Evolutionary conservation across 2,797 vertebrate species (phyloP).

Genomic region (Emys orbicularis): DNA sequence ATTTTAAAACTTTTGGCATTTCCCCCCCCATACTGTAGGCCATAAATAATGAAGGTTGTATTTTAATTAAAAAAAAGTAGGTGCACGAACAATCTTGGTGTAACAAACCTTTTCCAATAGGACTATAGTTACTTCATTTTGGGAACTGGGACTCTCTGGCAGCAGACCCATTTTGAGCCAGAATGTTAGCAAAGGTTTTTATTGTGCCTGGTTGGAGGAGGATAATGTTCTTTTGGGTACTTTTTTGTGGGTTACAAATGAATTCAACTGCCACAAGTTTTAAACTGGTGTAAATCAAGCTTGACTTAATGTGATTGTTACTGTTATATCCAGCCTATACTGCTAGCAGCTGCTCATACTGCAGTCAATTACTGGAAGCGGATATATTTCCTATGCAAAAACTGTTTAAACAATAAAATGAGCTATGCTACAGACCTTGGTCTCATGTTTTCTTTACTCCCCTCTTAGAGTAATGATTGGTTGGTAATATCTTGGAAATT

Average conservation of each 20-base stretch:
- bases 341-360: slow-evolving; percentile 99
- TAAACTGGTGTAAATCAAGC: slow-evolving; percentile 99
- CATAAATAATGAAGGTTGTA: slow-evolving; percentile 84
- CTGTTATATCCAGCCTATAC: slow-evolving; percentile 99
- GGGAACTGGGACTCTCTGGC: slow-evolving; percentile 88
- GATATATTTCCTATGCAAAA: slow-evolving; percentile 99
- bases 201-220: slow-evolving; percentile 84
- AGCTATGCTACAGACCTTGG: slow-evolving; percentile 97
- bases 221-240: slow-evolving; percentile 88
- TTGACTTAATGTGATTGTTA: slow-evolving; percentile 99
- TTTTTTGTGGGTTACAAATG: slow-evolving; percentile 93
- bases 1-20: slow-evolving; percentile 98
- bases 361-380: slow-evolving; percentile 99
- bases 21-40: slow-evolving; percentile 86
- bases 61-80: slow-evolving; percentile 85
- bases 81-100: slow-evolving; percentile 89
- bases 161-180: slow-evolving; percentile 75
- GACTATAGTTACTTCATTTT: slow-evolving; percentile 88
- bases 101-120: slow-evolving; percentile 91
- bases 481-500: slow-evolving; percentile 46
- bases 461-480: background rate
- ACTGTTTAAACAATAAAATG: slow-evolving; percentile 99
- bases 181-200: slow-evolving; percentile 81
- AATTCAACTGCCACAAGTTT: slow-evolving; percentile 99
- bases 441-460: slow-evolving; percentile 76